Percentiles rank a stretch among this genome's conserved stretches.
Evolutionary conservation across 2,113 vertebrate genomes (phyloP).

Genomic region (Oryctolagus cuniculus): mOryCun1.1 NC_091438.1:151034001-151034500

Average conservation of each 20-base stretch:
- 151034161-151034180: not conserved
- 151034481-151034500: too few species aligned
- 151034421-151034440: too few species aligned
- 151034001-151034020: too few species aligned
- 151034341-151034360: not conserved
- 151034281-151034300: slow-evolving; percentile 25
- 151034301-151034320: not conserved
- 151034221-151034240: not conserved
- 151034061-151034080: not conserved
- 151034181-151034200: not conserved
- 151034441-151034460: too few species aligned
- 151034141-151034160: not conserved
- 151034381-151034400: too few species aligned
- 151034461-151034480: too few species aligned
- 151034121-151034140: not conserved
- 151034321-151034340: not conserved
- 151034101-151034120: not conserved
- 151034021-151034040: rapidly evolving
- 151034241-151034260: not conserved
- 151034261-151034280: not conserved
- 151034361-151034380: too few species aligned
- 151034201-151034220: too few species aligned
- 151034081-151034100: not conserved
- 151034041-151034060: not conserved
- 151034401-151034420: too few species aligned